Percentiles rank a stretch among this genome's conserved stretches.
phyloP scores from a whole-genome alignment of 1,140 invertebrate species.

The Papilio aristodemus region DNA sequence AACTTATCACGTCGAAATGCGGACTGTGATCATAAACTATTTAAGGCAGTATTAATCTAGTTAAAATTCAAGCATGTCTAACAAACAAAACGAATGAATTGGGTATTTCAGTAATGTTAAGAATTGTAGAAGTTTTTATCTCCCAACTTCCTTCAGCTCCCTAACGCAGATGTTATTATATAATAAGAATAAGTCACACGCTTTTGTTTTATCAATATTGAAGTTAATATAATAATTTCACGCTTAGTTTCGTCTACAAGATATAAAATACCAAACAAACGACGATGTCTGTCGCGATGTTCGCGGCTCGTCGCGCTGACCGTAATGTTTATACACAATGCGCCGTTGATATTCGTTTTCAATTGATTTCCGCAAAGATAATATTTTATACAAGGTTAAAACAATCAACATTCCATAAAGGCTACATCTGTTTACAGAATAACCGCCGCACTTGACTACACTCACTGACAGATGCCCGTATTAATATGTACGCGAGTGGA shows the following conservation, averaged over 20 bases:
- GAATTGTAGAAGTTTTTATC: too few relatives aligned
- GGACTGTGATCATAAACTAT: too few relatives aligned
- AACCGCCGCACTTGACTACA: neutral
- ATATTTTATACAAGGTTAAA: neutral
- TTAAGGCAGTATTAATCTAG: too few relatives aligned
- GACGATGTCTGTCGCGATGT: neutral
- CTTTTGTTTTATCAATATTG: neutral
- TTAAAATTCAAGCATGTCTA: too few relatives aligned
- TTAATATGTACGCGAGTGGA: too few relatives aligned
- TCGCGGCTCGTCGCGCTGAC: too few relatives aligned
- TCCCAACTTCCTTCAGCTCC: neutral
- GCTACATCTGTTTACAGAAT: neutral
- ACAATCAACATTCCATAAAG: slow-evolving; percentile 5
- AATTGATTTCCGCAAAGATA: slow-evolving; percentile 9
- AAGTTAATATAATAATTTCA: neutral
- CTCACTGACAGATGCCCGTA: too few relatives aligned
- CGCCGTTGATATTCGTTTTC: neutral
- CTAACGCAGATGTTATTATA: neutral
- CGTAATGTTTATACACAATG: neutral
- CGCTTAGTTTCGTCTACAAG: neutral
- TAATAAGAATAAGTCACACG: neutral
- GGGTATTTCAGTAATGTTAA: too few relatives aligned
- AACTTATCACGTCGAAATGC: too few relatives aligned
- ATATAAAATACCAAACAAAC: neutral
- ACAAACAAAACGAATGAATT: too few relatives aligned